phyloP scores from a whole-genome alignment of 2,797 vertebrate genomes.

The Chaenodraco wilsoni region DNA sequence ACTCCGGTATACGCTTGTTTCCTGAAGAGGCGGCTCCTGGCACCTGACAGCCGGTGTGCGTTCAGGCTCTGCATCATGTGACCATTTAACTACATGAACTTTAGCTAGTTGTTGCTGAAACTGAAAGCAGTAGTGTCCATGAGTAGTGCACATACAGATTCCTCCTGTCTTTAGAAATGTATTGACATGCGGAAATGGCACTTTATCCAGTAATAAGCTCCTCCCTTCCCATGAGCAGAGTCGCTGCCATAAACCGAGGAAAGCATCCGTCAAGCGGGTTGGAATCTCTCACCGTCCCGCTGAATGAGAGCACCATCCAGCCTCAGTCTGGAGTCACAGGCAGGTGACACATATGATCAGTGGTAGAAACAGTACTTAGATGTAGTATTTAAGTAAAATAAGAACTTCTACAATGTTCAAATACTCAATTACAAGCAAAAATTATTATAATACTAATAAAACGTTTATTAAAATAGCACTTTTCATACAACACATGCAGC shows the following conservation, averaged over 20 bases:
- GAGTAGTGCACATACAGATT: neutral
- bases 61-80: conserved; percentile 62
- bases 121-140: neutral
- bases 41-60: conserved; percentile 32
- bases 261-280: conserved; percentile 44
- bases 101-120: neutral
- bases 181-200: conserved; percentile 67
- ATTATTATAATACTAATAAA: no score
- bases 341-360: neutral
- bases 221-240: conserved; percentile 35
- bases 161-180: conserved; percentile 7
- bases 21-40: conserved; percentile 33
- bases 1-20: neutral
- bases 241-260: conserved; percentile 56
- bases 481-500: no score
- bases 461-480: no score
- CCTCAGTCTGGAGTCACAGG: no score
- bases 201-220: conserved; percentile 14
- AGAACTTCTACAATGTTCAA: no score
- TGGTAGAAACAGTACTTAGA: no score
- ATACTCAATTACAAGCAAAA: no score
- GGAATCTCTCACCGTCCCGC: conserved; percentile 67
- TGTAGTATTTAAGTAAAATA: no score
- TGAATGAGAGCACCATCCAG: conserved; percentile 11
- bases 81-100: conserved; percentile 39